Conservation (phyloP, 1,140 invertebrate genomes). For the Tachypleus tridentatus region DNA sequence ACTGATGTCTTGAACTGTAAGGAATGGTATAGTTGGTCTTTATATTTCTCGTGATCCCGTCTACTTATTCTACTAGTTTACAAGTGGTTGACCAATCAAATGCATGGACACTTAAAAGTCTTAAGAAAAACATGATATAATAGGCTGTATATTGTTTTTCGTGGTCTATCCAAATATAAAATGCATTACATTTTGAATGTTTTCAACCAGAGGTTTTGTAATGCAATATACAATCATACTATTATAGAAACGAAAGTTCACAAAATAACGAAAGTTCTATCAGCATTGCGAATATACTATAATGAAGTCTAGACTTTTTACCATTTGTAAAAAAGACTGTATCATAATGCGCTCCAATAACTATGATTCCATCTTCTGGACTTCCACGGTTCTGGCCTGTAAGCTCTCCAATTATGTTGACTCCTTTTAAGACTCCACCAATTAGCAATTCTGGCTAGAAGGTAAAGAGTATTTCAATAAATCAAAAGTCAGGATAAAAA, state of each 20-base stretch:
- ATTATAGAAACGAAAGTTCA: neutral
- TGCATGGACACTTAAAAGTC: too few relatives aligned
- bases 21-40: too few relatives aligned
- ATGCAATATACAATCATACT: too few relatives aligned
- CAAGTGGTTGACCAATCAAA: too few relatives aligned
- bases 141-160: too few relatives aligned
- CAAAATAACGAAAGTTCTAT: neutral
- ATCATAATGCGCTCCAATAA: constrained; percentile 39
- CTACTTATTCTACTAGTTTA: too few relatives aligned
- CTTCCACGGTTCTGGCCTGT: constrained; percentile 30
- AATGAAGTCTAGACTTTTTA: constrained; percentile 4
- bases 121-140: too few relatives aligned
- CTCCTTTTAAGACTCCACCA: constrained; percentile 25
- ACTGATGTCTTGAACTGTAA: too few relatives aligned
- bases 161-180: too few relatives aligned
- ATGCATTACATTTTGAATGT: neutral
- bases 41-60: too few relatives aligned
- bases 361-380: constrained; percentile 29
- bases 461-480: too few relatives aligned
- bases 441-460: neutral
- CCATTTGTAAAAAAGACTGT: constrained; percentile 28
- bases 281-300: neutral
- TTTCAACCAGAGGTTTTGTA: constrained; percentile 1
- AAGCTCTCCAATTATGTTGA: constrained; percentile 35
- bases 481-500: too few relatives aligned